Percentiles rank a stretch among this genome's conserved stretches.
Evolutionary conservation across 1,140 invertebrate species (phyloP).

Genomic region (Drosophila pseudoananassae): DNA sequence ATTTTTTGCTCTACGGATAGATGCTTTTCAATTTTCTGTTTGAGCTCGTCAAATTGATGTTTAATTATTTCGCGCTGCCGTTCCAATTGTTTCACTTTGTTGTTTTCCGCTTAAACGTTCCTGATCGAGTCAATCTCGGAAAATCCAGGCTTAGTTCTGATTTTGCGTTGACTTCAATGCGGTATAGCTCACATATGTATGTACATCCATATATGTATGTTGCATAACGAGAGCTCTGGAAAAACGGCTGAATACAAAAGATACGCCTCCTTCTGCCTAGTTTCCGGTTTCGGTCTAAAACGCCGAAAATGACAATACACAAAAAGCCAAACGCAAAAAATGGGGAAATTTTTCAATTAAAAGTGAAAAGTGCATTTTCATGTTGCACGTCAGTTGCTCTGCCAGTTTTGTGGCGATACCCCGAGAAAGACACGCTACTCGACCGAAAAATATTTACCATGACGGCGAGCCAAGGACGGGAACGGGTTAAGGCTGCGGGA

Average conservation of each 20-base stretch:
- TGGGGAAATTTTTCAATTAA: constrained; percentile 78
- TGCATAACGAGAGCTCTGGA: constrained; percentile 31
- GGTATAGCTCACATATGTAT: constrained; percentile 6
- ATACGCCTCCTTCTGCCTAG: constrained; percentile 11
- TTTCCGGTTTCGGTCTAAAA: constrained; percentile 16
- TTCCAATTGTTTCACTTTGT: constrained; percentile 32
- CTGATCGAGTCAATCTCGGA: constrained; percentile 63
- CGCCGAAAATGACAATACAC: constrained; percentile 71
- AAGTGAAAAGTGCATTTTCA: constrained; percentile 82
- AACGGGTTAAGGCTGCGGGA: constrained; percentile 14
- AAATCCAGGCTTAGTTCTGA: constrained; percentile 52
- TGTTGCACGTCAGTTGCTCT: constrained; percentile 72
- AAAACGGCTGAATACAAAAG: constrained; percentile 41
- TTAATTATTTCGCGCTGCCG: constrained; percentile 67
- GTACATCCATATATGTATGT: neutral
- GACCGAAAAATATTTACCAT: constrained; percentile 48
- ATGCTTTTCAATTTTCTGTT: constrained; percentile 30
- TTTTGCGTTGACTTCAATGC: constrained; percentile 65
- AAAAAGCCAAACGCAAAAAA: constrained; percentile 33
- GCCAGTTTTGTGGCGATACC: constrained; percentile 34
- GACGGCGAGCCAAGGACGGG: constrained; percentile 6
- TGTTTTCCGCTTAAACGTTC: constrained; percentile 45
- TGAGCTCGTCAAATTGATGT: constrained; percentile 52
- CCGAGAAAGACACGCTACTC: constrained; percentile 39
- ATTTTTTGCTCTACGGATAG: constrained; percentile 26